phyloP scores from a whole-genome alignment of 1,140 invertebrate genomes.

The Heliconius himera region DNA sequence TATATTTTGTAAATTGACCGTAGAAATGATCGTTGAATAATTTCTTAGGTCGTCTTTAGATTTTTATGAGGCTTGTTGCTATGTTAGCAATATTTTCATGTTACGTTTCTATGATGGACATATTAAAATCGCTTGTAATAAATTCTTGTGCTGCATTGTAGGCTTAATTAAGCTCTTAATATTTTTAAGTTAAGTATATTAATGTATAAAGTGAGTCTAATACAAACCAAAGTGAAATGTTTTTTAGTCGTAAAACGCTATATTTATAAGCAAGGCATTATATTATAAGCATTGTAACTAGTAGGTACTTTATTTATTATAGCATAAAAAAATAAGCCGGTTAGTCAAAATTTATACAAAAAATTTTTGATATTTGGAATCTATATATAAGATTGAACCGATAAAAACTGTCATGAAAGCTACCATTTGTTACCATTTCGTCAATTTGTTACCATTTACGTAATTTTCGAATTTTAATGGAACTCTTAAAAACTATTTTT shows the following conservation, averaged over 20 bases:
- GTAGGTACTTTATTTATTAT: constrained; percentile 30
- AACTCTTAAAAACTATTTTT: background rate
- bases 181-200: constrained; percentile 5
- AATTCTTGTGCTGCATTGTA: background rate
- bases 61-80: background rate
- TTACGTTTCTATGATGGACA: background rate
- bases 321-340: background rate
- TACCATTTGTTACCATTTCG: constrained; percentile 44
- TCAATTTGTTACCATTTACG: constrained; percentile 36
- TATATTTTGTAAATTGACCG: constrained; percentile 3
- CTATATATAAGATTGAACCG: background rate
- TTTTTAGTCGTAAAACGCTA: constrained; percentile 78
- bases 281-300: constrained; percentile 38
- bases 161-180: background rate
- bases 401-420: constrained; percentile 31
- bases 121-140: background rate
- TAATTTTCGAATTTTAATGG: constrained; percentile 3
- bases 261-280: constrained; percentile 63
- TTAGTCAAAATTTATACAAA: background rate
- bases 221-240: constrained; percentile 78
- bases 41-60: background rate
- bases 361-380: background rate
- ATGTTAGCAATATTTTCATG: background rate
- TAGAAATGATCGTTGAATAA: background rate
- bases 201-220: constrained; percentile 52